phyloP scores from a whole-genome alignment of 1,140 invertebrate species.

The Paraescarpia echinospica region DNA sequence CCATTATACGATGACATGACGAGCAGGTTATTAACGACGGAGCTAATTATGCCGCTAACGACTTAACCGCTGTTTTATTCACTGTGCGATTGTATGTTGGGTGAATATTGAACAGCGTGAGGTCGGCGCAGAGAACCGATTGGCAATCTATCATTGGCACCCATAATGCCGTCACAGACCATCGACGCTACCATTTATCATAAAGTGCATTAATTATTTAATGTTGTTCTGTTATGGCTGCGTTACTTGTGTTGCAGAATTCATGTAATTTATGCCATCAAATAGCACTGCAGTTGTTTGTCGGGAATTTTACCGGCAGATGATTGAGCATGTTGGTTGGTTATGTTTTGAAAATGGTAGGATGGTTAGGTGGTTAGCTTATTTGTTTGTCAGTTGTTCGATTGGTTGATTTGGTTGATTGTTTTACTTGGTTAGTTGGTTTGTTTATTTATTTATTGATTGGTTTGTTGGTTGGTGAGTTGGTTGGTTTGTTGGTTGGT shows the following conservation, averaged over 20 bases:
- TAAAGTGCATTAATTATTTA: not conserved
- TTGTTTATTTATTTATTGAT: not conserved
- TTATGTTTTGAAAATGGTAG: not conserved
- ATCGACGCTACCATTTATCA: not conserved
- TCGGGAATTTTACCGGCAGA: too few species aligned
- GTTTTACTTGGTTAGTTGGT: too few species aligned
- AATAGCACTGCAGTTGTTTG: not conserved
- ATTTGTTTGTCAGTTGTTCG: not conserved
- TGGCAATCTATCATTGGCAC: not conserved
- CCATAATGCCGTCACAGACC: not conserved
- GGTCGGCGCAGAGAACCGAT: not conserved
- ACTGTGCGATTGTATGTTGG: not conserved
- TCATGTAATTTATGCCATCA: not conserved
- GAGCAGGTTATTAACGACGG: not conserved
- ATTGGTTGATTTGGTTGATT: not conserved
- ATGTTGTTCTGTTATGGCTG: not conserved
- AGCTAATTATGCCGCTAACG: not conserved
- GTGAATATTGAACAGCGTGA: not conserved
- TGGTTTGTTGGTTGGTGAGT: too few species aligned
- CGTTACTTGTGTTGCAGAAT: not conserved
- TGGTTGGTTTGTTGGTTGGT: too few species aligned
- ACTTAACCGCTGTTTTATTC: not conserved
- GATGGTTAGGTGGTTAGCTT: not conserved
- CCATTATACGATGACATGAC: not conserved
- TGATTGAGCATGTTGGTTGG: not conserved